phyloP scores from a whole-genome alignment of 23 tunicate species.

The Ciona savignyi region DNA sequence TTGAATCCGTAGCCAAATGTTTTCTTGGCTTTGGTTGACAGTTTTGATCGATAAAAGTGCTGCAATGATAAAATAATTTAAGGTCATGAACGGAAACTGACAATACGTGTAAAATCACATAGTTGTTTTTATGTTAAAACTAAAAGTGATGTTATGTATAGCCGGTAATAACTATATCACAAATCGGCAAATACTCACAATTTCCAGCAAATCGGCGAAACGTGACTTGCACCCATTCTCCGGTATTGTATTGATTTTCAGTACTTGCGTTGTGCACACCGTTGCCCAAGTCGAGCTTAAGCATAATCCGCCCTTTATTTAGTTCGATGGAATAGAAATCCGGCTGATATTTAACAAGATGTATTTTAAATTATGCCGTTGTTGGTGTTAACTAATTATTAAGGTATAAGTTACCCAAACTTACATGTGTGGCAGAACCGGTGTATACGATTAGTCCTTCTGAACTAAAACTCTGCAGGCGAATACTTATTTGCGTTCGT shows the following conservation, averaged over 20 bases:
- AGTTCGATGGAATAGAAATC: slow-evolving; percentile 65
- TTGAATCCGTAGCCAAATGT: not conserved
- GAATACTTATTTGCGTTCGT: slow-evolving; percentile 12
- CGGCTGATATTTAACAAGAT: slow-evolving; percentile 21
- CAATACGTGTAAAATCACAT: no score
- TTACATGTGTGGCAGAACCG: slow-evolving; percentile 22
- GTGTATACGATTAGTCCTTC: slow-evolving; percentile 40
- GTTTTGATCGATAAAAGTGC: not conserved
- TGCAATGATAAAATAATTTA: no score
- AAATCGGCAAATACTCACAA: slow-evolving; percentile 11
- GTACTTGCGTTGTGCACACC: slow-evolving; percentile 36
- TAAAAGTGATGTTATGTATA: no score
- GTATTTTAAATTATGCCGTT: no score
- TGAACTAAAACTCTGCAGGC: slow-evolving; percentile 63
- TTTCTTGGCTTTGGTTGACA: not conserved
- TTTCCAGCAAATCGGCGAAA: slow-evolving; percentile 16
- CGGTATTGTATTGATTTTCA: slow-evolving; percentile 40
- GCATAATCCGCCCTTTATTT: slow-evolving; percentile 32
- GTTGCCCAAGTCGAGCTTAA: slow-evolving; percentile 57
- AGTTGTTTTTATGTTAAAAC: no score
- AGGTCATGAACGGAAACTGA: no score
- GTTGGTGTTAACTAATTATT: no score
- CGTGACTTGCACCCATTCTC: slow-evolving; percentile 38
- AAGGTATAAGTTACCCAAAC: no score
- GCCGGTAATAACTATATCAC: no score